Conservation (phyloP, 2,113 vertebrate genomes). For the Eidolon helvum region DNA sequence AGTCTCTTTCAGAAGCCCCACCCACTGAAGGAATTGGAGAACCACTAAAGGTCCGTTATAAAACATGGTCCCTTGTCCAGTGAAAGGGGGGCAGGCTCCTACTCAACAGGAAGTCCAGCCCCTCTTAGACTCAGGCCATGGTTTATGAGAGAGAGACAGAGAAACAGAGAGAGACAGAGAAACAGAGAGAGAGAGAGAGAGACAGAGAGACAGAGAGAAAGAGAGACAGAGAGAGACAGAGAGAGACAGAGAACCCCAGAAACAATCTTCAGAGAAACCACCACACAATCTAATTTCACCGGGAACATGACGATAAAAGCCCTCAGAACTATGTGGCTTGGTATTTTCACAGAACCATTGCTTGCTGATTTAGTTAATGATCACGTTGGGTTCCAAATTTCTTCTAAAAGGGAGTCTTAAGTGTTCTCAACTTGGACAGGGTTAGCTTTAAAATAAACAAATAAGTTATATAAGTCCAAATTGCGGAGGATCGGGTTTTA, state of each 20-base stretch:
- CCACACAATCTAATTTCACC: background rate
- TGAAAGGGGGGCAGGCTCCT: background rate
- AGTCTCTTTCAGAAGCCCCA: background rate
- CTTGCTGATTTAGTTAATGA: conserved; percentile 75
- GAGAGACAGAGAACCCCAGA: background rate
- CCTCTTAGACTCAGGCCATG: background rate
- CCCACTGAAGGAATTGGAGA: background rate
- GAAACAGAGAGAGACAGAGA: background rate
- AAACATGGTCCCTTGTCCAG: background rate
- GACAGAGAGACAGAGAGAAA: background rate
- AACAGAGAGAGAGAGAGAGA: background rate
- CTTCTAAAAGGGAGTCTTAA: conserved; percentile 61
- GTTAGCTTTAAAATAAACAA: conserved; percentile 76
- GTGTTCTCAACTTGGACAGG: conserved; percentile 65
- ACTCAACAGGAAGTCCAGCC: background rate
- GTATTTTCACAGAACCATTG: conserved; percentile 52
- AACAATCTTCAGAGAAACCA: conserved; percentile 43
- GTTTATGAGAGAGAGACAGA: background rate
- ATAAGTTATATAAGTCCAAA: conserved; percentile 76
- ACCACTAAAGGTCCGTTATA: background rate
- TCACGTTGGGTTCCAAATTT: conserved; percentile 73
- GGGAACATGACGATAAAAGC: background rate
- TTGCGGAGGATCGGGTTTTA: conserved; percentile 25
- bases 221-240: background rate
- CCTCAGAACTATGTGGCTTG: background rate